These are phyloP conservation scores for Catamblyrhynchus diadema DNA, from an alignment of 2,797 vertebrate species.

Conservation along the genomic window DNA sequence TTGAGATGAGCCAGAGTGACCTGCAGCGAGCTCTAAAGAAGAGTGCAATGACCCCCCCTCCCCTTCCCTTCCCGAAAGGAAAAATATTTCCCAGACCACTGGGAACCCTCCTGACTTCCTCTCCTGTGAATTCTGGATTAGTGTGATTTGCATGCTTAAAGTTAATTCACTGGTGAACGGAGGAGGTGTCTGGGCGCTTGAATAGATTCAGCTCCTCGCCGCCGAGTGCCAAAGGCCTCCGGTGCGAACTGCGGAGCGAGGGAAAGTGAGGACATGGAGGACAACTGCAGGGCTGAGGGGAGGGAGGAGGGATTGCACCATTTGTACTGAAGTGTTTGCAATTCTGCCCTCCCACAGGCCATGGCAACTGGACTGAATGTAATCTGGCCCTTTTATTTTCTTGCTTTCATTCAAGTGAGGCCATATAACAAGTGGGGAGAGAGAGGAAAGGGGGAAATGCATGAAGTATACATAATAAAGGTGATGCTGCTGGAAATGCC, in stretches of 20 bases:
- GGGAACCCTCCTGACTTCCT: slow-evolving; percentile 54
- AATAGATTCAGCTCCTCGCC: slow-evolving; percentile 36
- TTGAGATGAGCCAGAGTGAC: slow-evolving; percentile 53
- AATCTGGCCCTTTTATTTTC: slow-evolving; percentile 55
- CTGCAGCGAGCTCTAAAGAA: slow-evolving; percentile 17
- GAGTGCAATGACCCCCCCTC: neutral
- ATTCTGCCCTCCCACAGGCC: slow-evolving; percentile 44
- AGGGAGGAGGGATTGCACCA: slow-evolving; percentile 39
- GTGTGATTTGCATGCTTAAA: slow-evolving; percentile 61
- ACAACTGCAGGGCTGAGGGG: slow-evolving; percentile 41
- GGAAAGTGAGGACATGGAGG: slow-evolving; percentile 57
- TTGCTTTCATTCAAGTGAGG: slow-evolving; percentile 43
- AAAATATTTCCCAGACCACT: slow-evolving; percentile 52
- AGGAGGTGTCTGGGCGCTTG: slow-evolving; percentile 53
- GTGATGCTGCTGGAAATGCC: neutral
- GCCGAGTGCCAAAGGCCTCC: slow-evolving; percentile 16
- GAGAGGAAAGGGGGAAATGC: neutral
- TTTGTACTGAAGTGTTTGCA: slow-evolving; percentile 48
- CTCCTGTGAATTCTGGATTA: slow-evolving; percentile 51
- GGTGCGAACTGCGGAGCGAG: neutral
- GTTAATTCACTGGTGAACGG: slow-evolving; percentile 37
- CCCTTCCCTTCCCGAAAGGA: neutral
- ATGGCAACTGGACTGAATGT: slow-evolving; percentile 52
- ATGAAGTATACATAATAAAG: slow-evolving; percentile 14
- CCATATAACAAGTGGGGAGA: slow-evolving; percentile 16